Conservation (phyloP, 2,888 invertebrate genomes). For the Neria commutata region DNA sequence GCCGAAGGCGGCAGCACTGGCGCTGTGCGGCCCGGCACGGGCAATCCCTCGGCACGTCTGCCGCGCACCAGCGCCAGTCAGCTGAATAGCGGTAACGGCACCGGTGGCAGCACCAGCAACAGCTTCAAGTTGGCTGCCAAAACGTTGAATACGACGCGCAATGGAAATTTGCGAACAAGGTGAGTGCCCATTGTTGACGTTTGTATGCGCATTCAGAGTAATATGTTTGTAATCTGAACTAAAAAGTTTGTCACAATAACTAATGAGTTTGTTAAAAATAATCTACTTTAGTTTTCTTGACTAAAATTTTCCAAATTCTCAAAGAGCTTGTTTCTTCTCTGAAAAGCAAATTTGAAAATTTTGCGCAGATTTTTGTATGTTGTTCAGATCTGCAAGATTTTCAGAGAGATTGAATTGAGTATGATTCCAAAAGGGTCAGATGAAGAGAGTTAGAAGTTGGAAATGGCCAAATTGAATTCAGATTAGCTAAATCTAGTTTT, state of each 20-base stretch:
- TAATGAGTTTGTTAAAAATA: background rate
- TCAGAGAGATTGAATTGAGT: no score
- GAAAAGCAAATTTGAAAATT: no score
- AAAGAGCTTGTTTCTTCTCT: no score
- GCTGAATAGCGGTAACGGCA: slow-evolving; percentile 56
- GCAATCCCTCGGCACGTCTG: slow-evolving; percentile 63
- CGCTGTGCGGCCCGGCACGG: slow-evolving; percentile 55
- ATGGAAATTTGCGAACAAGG: slow-evolving; percentile 61
- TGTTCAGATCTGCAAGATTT: no score
- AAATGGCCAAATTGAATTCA: no score
- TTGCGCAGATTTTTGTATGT: no score
- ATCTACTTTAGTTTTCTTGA: no score
- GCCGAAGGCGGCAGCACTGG: slow-evolving; percentile 42
- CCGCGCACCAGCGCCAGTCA: slow-evolving; percentile 69
- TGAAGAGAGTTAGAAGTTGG: no score
- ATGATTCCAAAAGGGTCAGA: no score
- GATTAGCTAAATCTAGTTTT: no score
- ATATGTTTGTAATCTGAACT: background rate
- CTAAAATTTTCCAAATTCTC: no score
- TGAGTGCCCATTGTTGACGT: slow-evolving; percentile 37
- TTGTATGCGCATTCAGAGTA: background rate
- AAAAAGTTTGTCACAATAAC: background rate
- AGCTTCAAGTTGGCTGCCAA: slow-evolving; percentile 56
- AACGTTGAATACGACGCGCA: slow-evolving; percentile 58
- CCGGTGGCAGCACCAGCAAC: slow-evolving; percentile 33